phyloP scores from a whole-genome alignment of 1,140 invertebrate genomes.

The Stenopsyche tienmushanensis region DNA sequence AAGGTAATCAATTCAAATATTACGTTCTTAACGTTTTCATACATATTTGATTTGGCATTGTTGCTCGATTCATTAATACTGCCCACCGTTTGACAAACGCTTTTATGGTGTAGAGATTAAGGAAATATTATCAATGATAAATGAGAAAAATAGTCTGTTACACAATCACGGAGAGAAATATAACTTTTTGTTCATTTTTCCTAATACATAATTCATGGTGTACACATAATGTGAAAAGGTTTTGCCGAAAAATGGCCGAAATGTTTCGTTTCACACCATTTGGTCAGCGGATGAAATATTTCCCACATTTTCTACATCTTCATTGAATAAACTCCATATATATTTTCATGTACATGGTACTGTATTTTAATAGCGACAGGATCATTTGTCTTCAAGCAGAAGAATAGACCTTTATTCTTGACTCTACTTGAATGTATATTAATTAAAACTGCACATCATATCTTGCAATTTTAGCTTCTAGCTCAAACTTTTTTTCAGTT shows the following conservation, averaged over 20 bases:
- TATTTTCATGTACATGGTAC: not conserved
- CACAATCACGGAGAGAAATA: not conserved
- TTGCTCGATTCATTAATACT: conserved; percentile 1
- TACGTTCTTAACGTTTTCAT: too few relatives aligned
- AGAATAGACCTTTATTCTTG: too few relatives aligned
- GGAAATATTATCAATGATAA: not conserved
- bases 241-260: not conserved
- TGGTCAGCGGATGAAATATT: not conserved
- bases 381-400: too few relatives aligned
- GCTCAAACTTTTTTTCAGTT: too few relatives aligned
- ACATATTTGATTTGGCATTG: too few relatives aligned
- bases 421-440: too few relatives aligned
- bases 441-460: too few relatives aligned
- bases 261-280: conserved; percentile 3
- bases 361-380: too few relatives aligned
- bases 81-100: not conserved
- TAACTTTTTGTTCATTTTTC: not conserved
- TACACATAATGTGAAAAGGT: not conserved
- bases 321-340: not conserved
- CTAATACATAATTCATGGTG: conserved; percentile 8
- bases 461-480: too few relatives aligned
- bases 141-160: conserved; percentile 2
- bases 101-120: not conserved
- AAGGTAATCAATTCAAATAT: too few relatives aligned
- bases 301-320: not conserved